Conservation (phyloP, 2,888 invertebrate species). For the Luperina testacea region DNA sequence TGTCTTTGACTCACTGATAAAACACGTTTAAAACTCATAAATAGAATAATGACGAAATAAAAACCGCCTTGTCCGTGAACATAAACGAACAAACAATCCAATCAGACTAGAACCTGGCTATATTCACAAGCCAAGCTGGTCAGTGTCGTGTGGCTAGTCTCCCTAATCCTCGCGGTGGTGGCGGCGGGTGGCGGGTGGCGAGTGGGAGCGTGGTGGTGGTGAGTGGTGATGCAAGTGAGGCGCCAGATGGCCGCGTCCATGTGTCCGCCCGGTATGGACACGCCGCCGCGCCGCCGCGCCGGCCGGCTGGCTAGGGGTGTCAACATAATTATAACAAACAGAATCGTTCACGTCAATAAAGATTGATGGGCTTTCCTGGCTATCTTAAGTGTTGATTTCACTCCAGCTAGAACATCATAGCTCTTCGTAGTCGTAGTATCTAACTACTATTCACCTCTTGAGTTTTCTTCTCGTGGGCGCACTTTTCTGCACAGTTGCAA, state of each 20-base stretch:
- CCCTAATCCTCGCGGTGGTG: constrained; percentile 1
- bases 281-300: constrained; percentile 11
- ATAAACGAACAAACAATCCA: constrained; percentile 8
- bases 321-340: neutral
- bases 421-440: neutral
- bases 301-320: constrained; percentile 60
- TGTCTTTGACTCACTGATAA: neutral
- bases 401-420: neutral
- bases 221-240: constrained; percentile 60
- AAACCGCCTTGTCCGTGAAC: neutral
- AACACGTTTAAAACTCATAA: constrained; percentile 4
- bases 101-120: constrained; percentile 13
- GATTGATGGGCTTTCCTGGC: neutral
- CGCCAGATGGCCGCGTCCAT: constrained; percentile 69
- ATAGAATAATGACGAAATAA: neutral
- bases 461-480: neutral
- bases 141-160: neutral
- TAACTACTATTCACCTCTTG: neutral
- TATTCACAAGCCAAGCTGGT: constrained; percentile 1
- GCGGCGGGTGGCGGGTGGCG: constrained; percentile 34
- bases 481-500: neutral
- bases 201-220: constrained; percentile 16
- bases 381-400: neutral
- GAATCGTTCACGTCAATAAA: neutral
- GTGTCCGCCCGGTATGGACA: constrained; percentile 68